A percentile compares a stretch with the other conserved stretches of the same genome.
Conservation (phyloP, 2,797 vertebrate genomes). For the Coendou prehensilis region DNA sequence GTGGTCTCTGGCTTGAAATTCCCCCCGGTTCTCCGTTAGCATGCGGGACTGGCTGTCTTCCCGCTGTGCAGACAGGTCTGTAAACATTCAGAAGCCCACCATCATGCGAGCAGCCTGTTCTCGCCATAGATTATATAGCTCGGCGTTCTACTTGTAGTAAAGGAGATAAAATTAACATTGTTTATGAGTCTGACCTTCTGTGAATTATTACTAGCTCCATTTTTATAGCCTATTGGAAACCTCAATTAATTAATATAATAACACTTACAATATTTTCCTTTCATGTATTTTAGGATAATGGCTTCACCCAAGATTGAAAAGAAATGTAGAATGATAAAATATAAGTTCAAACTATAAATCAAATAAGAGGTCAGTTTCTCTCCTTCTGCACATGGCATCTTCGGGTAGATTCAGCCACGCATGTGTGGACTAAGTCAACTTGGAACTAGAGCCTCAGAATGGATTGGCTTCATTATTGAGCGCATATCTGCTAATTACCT, state of each 20-base stretch:
- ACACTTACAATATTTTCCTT: conserved; percentile 65
- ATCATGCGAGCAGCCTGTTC: background rate
- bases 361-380: background rate
- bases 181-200: conserved; percentile 29
- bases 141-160: conserved; percentile 15
- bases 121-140: background rate
- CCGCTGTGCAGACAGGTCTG: conserved; percentile 2
- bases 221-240: conserved; percentile 51
- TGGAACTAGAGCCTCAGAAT: background rate
- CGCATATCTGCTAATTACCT: background rate
- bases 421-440: background rate
- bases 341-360: background rate
- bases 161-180: conserved; percentile 55
- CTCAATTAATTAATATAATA: conserved; percentile 57
- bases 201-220: conserved; percentile 35
- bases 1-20: background rate
- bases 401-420: background rate
- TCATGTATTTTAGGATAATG: conserved; percentile 26
- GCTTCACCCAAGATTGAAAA: background rate
- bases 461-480: background rate
- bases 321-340: conserved; percentile 49
- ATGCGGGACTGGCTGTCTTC: background rate
- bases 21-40: background rate
- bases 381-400: background rate
- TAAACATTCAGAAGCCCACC: conserved; percentile 49